Evolutionary conservation across 2,113 vertebrate species (phyloP).

Genomic region (Coreoperca whiteheadi): DNA sequence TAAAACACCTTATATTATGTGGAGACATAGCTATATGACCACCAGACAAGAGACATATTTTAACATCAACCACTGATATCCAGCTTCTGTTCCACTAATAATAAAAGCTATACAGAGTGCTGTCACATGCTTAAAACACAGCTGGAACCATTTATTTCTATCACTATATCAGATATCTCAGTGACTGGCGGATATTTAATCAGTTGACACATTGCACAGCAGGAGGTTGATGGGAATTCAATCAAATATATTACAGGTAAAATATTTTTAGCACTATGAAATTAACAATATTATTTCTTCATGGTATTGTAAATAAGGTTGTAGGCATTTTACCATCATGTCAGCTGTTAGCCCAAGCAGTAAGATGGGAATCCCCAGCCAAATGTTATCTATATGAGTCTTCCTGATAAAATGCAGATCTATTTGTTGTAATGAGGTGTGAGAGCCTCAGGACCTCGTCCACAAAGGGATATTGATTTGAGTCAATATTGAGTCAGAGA

Average conservation of each 20-base stretch:
- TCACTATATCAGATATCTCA: conserved; percentile 26
- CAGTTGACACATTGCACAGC: conserved; percentile 26
- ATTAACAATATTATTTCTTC: not conserved
- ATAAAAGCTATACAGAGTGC: conserved; percentile 28
- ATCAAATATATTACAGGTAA: not conserved
- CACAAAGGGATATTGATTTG: conserved; percentile 53
- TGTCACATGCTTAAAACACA: conserved; percentile 53
- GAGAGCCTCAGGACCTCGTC: conserved; percentile 22
- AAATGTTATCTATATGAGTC: conserved; percentile 31
- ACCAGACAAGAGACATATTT: conserved; percentile 19
- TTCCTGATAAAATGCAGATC: conserved; percentile 58
- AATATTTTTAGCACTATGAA: not conserved
- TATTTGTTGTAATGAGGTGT: conserved; percentile 52
- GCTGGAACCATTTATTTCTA: conserved; percentile 46
- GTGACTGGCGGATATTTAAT: conserved; percentile 46
- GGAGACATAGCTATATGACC: not conserved
- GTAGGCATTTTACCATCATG: conserved; percentile 1
- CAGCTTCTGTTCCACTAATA: conserved; percentile 46
- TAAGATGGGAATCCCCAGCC: conserved; percentile 8
- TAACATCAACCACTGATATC: conserved; percentile 9
- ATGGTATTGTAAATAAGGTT: not conserved
- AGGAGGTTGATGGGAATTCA: not conserved
- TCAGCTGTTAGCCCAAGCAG: conserved; percentile 24
- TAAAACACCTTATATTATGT: not conserved
- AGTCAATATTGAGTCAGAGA: conserved; percentile 38